Evolutionary conservation across 2,888 invertebrate genomes (phyloP), one percentile per base, ranked within the genome.

Genomic region (Drosophila atripex): DNA sequence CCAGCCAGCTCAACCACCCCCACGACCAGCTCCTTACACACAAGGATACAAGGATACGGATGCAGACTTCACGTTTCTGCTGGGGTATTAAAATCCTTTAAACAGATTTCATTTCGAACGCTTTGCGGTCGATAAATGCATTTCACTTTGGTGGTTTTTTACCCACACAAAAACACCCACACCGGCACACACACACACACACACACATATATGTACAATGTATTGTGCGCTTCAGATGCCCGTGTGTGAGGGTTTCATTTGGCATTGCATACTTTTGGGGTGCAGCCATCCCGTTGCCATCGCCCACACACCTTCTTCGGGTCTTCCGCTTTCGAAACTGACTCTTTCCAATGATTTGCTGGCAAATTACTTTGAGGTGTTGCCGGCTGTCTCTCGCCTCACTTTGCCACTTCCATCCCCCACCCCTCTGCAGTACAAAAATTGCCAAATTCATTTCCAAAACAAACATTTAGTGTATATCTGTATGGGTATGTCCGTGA

Each of bases 91-190:
- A 89, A 89, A 88, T 89, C 90, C 80, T 78, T 88, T 88, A 89
- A 90, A 84, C 82, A 82, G 89, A 90, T 89, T 84, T 89, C 88
- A 88, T 90, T 89, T 84, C 83, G 83, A 82, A 82, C 73, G 83
- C 86, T 89, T 86, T 89, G 89, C 82, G 86, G 89, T 89, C 88
- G 87, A 86, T 88, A 86, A 89, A 89, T 86, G 86, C 89, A 88
- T 82, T 88, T 83, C 84, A 83, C 88, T 83, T 86, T 83, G 71
- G 83, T 79, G 86, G 86, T 72, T 83, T 83, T 55, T 82, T 75
- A 71, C 86, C 65, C 87, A 82, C 77, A 59, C 77, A 52, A 45
- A 11, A 18, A 41, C 54, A 14, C 57, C 9, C 32, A 46, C n/a
- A 23, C 23, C 28, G 11, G 16, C 23, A 21, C n/a, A 18, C 28